Conservation (phyloP, 1,140 invertebrate species). For the Dendroctonus valens region DNA sequence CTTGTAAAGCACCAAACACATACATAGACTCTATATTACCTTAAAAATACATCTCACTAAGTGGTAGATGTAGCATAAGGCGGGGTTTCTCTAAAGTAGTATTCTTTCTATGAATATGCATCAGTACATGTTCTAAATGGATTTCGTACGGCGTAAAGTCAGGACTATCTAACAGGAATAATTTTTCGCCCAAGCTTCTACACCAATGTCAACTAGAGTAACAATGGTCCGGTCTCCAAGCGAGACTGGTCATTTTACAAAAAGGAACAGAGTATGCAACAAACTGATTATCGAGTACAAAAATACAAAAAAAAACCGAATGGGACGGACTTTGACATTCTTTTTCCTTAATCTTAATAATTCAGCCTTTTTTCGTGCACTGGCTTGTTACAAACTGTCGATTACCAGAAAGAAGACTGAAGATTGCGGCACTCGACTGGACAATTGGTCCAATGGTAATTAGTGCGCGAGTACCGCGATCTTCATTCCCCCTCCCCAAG, state of each 20-base stretch:
- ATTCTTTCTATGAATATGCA: not conserved
- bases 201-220: constrained; percentile 1
- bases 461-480: not conserved
- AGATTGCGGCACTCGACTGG: not conserved
- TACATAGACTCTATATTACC: constrained; percentile 21
- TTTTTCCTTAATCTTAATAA: constrained; percentile 21
- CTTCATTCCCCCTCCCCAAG: not conserved
- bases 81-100: constrained; percentile 16
- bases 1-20: constrained; percentile 30
- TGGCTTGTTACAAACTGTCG: constrained; percentile 12
- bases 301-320: constrained; percentile 27
- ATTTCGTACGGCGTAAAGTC: not conserved
- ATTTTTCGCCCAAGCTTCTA: not conserved
- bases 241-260: constrained; percentile 19
- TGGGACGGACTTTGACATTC: constrained; percentile 30
- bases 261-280: constrained; percentile 1
- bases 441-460: not conserved
- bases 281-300: constrained; percentile 20
- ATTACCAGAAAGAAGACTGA: constrained; percentile 2
- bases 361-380: constrained; percentile 28
- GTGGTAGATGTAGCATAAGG: constrained; percentile 31
- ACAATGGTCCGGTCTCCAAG: constrained; percentile 9
- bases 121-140: not conserved
- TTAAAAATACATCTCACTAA: constrained; percentile 32
- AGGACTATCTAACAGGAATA: not conserved